Conservation (phyloP, 2,797 vertebrate genomes). For the Phrynocephalus forsythii region DNA sequence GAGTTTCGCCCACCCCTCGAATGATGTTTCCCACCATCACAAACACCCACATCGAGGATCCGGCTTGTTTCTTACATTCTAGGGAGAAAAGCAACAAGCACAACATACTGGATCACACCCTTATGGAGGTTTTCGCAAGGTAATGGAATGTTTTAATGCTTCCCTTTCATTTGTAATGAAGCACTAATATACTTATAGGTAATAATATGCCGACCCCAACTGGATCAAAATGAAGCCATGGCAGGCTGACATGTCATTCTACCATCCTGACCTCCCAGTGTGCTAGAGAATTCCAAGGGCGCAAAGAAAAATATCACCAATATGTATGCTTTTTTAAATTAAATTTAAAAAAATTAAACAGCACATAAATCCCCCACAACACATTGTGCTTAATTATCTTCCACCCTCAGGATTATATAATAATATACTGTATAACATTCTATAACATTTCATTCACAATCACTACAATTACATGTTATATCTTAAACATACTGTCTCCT, state of each 20-base stretch:
- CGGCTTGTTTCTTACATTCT: conserved; percentile 84
- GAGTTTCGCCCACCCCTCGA: conserved; percentile 92
- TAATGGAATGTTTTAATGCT: neutral
- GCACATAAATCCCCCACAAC: too few relatives aligned
- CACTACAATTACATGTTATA: too few relatives aligned
- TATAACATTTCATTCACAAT: too few relatives aligned
- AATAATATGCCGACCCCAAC: too few relatives aligned
- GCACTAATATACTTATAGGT: neutral
- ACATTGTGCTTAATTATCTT: too few relatives aligned
- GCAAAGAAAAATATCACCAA: neutral
- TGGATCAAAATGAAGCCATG: too few relatives aligned
- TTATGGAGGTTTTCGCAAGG: neutral
- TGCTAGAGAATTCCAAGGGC: neutral
- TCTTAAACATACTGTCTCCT: too few relatives aligned
- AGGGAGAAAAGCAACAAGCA: conserved; percentile 32
- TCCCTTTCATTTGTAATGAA: neutral
- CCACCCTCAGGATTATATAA: too few relatives aligned
- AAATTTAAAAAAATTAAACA: too few relatives aligned
- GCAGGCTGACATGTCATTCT: neutral
- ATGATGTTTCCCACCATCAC: conserved; percentile 91
- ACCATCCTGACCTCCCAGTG: neutral
- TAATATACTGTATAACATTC: too few relatives aligned
- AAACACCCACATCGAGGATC: conserved; percentile 91
- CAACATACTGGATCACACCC: neutral
- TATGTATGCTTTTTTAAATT: too few relatives aligned